Evolutionary conservation across 2,888 invertebrate genomes (phyloP).

Genomic region (Chalcosyrphus nemorum): DNA sequence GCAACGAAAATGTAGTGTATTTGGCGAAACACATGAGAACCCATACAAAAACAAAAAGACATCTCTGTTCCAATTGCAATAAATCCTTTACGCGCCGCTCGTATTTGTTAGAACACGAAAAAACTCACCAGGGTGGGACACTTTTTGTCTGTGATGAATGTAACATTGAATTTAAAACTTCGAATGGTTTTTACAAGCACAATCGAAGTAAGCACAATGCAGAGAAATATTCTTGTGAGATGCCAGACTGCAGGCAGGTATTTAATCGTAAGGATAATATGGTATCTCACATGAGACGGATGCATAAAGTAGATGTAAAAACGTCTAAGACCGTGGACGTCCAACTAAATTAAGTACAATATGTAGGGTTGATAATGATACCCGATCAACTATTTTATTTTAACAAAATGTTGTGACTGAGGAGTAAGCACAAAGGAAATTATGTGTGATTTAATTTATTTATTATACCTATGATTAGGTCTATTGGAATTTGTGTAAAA

Average conservation of each 20-base stretch:
- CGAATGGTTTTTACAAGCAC: conserved; percentile 59
- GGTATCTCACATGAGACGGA: conserved; percentile 60
- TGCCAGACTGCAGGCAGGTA: conserved; percentile 29
- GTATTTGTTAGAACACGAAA: conserved; percentile 51
- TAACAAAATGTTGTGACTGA: not conserved
- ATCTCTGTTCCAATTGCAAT: conserved; percentile 38
- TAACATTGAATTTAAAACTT: conserved; percentile 39
- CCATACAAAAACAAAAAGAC: conserved; percentile 33
- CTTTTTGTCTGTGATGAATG: conserved; percentile 46
- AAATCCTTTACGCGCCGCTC: conserved; percentile 54
- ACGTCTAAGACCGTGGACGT: not conserved
- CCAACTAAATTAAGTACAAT: not conserved
- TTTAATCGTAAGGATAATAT: conserved; percentile 67
- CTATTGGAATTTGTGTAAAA: too few species aligned
- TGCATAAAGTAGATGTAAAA: conserved; percentile 38
- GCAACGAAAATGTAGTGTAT: conserved; percentile 50
- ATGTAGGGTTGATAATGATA: not conserved
- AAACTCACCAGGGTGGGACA: conserved; percentile 32
- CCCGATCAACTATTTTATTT: conserved; percentile 1
- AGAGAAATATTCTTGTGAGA: conserved; percentile 50
- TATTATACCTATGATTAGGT: not conserved
- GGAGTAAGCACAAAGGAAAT: not conserved
- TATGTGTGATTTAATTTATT: not conserved
- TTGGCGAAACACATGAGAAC: conserved; percentile 50
- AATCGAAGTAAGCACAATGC: conserved; percentile 57